Evolutionary conservation across 2,797 vertebrate species (phyloP), one percentile per base, ranked within the genome.

Genomic region (Etheostoma perlongum): DNA sequence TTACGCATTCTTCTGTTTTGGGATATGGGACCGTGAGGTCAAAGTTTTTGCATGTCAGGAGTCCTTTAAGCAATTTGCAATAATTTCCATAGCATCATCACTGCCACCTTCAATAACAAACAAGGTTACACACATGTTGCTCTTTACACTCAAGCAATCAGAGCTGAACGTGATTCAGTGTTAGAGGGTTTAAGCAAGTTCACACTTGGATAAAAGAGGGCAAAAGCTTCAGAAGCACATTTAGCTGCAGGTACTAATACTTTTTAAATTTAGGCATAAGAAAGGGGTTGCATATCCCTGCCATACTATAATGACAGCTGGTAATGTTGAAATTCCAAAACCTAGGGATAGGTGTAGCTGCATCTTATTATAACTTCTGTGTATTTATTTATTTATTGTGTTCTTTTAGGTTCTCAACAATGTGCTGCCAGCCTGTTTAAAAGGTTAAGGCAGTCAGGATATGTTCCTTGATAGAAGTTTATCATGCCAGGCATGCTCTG

Each of bases 391-490:
- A 62, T 85, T 91, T 92, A 84, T 81, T 88, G 91, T 44, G 58
- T 85, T 93, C 78, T 94, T 92, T 87, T 87, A 88, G 92, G 88
- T 92, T 86, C 91, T 77, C 82, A 51, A 78, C 93, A 91, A 92
- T 93, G 91, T 88, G 91, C 90, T 90, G 93, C 89, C 91, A 91
- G 93, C 91, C 90, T 95, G 91, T 91, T 92, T 91, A 93, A 95
- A 95, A 95, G 95, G 94, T 95, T 94, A 94, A 93, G 91, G 90
- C 92, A 92, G 91, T 91, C 88, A 90, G 94, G 92, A 94, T 95
- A 92, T 95, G 94, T 95, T 95, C 94, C 94, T 95, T 96, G 95
- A 95, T 94, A 91, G 94, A 89, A 93, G 95, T 95, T 96, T 96
- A 95, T 95, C 94, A 96, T 96, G 94, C 95, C 73, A 93, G 92